Evolutionary conservation across 2,888 invertebrate genomes (phyloP), one percentile per base, ranked within the genome.

Genomic region (Iphiclides podalirius): DNA sequence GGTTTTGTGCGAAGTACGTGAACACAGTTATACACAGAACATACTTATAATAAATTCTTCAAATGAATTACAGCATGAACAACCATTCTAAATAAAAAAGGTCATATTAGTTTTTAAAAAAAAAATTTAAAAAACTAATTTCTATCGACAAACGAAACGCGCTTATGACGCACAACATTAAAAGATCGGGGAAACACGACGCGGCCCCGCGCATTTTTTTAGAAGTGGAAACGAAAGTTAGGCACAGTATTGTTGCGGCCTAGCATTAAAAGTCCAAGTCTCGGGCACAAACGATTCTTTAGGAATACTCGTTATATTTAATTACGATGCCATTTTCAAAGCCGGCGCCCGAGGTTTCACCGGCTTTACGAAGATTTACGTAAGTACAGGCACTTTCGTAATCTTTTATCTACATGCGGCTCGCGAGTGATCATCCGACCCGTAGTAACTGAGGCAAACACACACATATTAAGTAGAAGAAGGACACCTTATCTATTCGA

Each of bases 151-250:
- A 12, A n/a, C n/a, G n/a, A n/a, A n/a, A n/a, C n/a, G n/a, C n/a
- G n/a, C n/a, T n/a, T n/a, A n/a, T n/a, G n/a, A n/a, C n/a, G 47
- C 47, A 47, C 60, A 55, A 53, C 61, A 61, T 64, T 61, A 59
- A 57, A 54, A 20, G 44, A 47, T 58, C 43, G 28, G 52, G 46
- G 47, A 58, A 59, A 47, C 41, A 43, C 46, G 53, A 54, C 46
- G 26, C 33, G 38, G n/a, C 53, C 52, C 55, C 63, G 60, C 48
- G 36, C 2, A 31, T 12, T 60, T 65, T 63, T 66, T 66, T 61
- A 4, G 35, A 48, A 57, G 56, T 47, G 45, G 53, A 59, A 66
- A 64, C 52, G 53, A 59, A 59, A 56, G 55, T 54, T 42, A 52
- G 54, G 55, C 64, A 62, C 60, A 59, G 61, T 56, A 53, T 53